Conservation (phyloP, 2,797 vertebrate genomes). For the Avahi laniger region DNA sequence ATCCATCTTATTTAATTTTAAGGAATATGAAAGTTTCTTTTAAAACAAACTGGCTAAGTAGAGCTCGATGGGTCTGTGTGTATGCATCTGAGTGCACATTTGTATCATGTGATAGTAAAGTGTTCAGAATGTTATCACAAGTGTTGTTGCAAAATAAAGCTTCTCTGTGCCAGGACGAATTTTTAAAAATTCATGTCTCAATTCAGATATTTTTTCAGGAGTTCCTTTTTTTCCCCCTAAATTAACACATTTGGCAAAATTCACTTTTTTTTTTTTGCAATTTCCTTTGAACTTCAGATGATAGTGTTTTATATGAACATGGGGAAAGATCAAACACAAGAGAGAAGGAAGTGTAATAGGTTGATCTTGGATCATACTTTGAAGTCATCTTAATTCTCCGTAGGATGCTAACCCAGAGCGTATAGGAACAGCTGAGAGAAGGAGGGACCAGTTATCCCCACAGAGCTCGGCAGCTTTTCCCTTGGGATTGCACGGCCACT, state of each 20-base stretch:
- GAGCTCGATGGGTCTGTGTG: background rate
- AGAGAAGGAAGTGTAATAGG: background rate
- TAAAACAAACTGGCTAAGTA: background rate
- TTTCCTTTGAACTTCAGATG: conserved; percentile 21
- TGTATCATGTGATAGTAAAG: background rate
- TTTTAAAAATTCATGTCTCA: conserved; percentile 1
- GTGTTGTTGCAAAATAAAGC: conserved; percentile 19
- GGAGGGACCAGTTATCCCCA: background rate
- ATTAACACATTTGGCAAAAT: background rate
- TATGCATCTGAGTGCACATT: background rate
- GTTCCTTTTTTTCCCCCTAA: background rate
- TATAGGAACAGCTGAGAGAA: background rate
- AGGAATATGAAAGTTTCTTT: conserved; percentile 1
- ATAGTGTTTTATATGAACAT: background rate
- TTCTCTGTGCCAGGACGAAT: background rate
- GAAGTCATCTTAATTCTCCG: background rate
- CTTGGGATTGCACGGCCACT: background rate
- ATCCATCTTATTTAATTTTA: background rate
- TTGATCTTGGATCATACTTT: conserved; percentile 24
- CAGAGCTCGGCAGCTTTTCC: background rate
- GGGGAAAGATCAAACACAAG: background rate
- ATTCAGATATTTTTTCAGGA: background rate
- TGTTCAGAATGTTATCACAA: conserved; percentile 9
- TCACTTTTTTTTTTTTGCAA: conserved; percentile 27
- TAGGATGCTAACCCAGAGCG: background rate